phyloP scores from a whole-genome alignment of 1,140 invertebrate genomes.

The Medauroidea extradentata region DNA sequence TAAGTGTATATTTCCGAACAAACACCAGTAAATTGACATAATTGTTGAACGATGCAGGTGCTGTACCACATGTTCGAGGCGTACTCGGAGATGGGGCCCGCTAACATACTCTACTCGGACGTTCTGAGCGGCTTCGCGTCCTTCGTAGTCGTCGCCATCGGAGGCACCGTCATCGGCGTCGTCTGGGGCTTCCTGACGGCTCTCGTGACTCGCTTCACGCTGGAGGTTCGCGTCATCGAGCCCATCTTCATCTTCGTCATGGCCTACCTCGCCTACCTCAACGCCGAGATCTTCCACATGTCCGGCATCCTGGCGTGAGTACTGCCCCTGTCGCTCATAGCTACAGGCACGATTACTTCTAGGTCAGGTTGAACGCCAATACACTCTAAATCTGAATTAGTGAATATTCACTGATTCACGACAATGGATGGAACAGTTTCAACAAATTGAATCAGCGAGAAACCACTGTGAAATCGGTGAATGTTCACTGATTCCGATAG shows the following conservation, averaged over 20 bases:
- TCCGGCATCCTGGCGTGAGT: conserved; percentile 96
- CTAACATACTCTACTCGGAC: conserved; percentile 71
- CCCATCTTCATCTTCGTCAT: conserved; percentile 98
- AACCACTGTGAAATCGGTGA: no score
- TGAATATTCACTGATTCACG: no score
- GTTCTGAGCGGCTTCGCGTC: conserved; percentile 80
- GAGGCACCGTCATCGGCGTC: conserved; percentile 87
- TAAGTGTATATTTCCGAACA: no score
- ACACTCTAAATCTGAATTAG: no score
- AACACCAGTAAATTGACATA: no score
- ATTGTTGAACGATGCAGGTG: conserved; percentile 59
- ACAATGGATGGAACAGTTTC: no score
- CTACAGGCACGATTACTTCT: no score
- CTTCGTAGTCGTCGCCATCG: conserved; percentile 92
- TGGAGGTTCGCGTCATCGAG: conserved; percentile 95
- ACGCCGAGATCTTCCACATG: conserved; percentile 97
- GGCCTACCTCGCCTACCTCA: conserved; percentile 96
- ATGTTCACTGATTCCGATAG: no score
- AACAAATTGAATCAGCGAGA: no score
- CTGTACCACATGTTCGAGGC: conserved; percentile 94
- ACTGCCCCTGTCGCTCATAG: conserved; percentile 10
- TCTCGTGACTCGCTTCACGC: conserved; percentile 91
- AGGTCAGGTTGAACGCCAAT: no score
- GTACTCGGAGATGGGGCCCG: conserved; percentile 79
- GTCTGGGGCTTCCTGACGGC: conserved; percentile 94